These are phyloP conservation scores for Acromyrmex charruanus DNA, from an alignment of 1,140 invertebrate species.

Conservation along the genomic window DNA sequence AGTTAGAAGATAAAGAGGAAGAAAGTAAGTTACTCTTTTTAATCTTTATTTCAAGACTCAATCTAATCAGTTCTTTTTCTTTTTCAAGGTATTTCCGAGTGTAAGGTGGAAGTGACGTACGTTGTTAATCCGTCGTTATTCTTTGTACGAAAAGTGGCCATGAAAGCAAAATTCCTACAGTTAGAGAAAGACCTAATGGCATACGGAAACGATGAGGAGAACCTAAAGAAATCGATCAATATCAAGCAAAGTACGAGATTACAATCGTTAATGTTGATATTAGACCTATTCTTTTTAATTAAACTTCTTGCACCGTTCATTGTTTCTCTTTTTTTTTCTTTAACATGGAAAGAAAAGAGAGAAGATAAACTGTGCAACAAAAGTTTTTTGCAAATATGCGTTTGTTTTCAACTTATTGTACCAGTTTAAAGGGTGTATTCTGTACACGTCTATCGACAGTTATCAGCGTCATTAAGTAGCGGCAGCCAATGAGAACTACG, in stretches of 20 bases:
- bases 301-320: too few species aligned
- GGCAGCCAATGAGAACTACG: too few species aligned
- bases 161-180: slow-evolving; percentile 14
- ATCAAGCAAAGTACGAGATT: slow-evolving; percentile 34
- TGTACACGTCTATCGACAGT: too few species aligned
- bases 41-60: neutral
- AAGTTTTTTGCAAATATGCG: too few species aligned
- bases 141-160: slow-evolving; percentile 87
- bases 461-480: too few species aligned
- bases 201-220: neutral
- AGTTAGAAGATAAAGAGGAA: neutral
- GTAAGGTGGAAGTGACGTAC: slow-evolving; percentile 88
- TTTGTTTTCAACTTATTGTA: too few species aligned
- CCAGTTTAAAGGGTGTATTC: too few species aligned
- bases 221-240: neutral
- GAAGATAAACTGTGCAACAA: too few species aligned
- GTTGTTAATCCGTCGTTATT: slow-evolving; percentile 90
- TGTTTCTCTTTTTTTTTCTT: too few species aligned
- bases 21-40: slow-evolving; percentile 18
- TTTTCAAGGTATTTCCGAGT: slow-evolving; percentile 82
- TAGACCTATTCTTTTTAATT: neutral
- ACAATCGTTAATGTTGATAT: neutral
- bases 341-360: neutral
- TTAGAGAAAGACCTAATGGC: neutral
- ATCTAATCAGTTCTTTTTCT: slow-evolving; percentile 8